Evolutionary conservation across 1,140 invertebrate species (phyloP).

Genomic region (Argopecten irradians): DNA sequence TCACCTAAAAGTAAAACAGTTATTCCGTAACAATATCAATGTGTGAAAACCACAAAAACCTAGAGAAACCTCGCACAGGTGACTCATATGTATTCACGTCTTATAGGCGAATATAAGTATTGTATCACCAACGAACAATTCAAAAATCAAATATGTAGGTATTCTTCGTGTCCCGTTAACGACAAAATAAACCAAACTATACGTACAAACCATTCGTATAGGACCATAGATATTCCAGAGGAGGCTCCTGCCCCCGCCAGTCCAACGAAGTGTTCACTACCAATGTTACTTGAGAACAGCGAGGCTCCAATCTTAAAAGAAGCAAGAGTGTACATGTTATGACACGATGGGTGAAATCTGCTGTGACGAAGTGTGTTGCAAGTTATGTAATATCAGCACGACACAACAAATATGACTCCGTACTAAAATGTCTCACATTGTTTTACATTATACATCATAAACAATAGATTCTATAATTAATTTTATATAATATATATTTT

Average conservation of each 20-base stretch:
- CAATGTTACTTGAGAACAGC: slow-evolving; percentile 81
- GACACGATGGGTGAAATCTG: neutral
- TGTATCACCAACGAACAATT: neutral
- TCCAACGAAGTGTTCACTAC: slow-evolving; percentile 81
- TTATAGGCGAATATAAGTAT: neutral
- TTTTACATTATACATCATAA: no score
- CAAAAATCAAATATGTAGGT: neutral
- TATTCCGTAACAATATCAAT: slow-evolving; percentile 11
- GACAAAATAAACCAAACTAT: neutral
- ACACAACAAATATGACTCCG: neutral
- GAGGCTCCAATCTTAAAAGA: slow-evolving; percentile 79
- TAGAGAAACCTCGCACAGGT: neutral
- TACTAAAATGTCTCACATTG: neutral
- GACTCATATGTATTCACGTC: neutral
- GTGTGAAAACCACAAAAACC: neutral
- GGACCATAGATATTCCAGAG: slow-evolving; percentile 77
- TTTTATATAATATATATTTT: no score
- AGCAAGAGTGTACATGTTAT: neutral
- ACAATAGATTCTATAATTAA: no score
- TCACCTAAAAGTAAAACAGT: slow-evolving; percentile 74
- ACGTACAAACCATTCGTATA: slow-evolving; percentile 80
- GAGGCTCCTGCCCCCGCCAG: slow-evolving; percentile 78
- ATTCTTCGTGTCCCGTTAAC: neutral
- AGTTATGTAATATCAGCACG: neutral
- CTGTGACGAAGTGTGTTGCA: neutral